Evolutionary conservation across 2,888 invertebrate species (phyloP).

Genomic region (Chrysodeixis includens): DNA sequence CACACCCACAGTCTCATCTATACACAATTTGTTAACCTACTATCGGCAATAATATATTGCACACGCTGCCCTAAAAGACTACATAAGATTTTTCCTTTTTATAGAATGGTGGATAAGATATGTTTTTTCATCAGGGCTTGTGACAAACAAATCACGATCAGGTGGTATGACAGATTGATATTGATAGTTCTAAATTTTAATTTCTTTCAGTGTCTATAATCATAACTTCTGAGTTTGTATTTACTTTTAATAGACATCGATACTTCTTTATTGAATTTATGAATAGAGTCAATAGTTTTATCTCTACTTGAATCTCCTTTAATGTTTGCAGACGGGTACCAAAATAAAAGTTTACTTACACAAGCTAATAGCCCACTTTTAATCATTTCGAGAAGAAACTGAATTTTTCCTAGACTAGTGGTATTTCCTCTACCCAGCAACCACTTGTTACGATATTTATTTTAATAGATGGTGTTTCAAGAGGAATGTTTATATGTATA

Average conservation of each 20-base stretch:
- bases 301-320: background rate
- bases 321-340: background rate
- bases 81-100: constrained; percentile 67
- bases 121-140: constrained; percentile 62
- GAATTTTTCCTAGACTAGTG: too few species aligned
- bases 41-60: constrained; percentile 69
- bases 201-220: constrained; percentile 17
- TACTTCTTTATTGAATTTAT: constrained; percentile 12
- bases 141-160: constrained; percentile 80
- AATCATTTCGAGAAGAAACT: too few species aligned
- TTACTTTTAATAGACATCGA: constrained; percentile 33
- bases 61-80: constrained; percentile 53
- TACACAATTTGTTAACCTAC: constrained; percentile 61
- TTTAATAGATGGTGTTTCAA: too few species aligned
- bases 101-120: constrained; percentile 70
- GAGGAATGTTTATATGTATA: too few species aligned
- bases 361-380: too few species aligned
- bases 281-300: background rate
- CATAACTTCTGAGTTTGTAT: constrained; percentile 7
- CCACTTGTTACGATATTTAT: too few species aligned
- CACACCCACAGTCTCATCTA: constrained; percentile 78
- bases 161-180: constrained; percentile 64
- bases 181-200: constrained; percentile 64
- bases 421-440: too few species aligned
- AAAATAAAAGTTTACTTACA: too few species aligned